Conservation (phyloP, 2,888 invertebrate genomes). For the Ophion slaviceki region DNA sequence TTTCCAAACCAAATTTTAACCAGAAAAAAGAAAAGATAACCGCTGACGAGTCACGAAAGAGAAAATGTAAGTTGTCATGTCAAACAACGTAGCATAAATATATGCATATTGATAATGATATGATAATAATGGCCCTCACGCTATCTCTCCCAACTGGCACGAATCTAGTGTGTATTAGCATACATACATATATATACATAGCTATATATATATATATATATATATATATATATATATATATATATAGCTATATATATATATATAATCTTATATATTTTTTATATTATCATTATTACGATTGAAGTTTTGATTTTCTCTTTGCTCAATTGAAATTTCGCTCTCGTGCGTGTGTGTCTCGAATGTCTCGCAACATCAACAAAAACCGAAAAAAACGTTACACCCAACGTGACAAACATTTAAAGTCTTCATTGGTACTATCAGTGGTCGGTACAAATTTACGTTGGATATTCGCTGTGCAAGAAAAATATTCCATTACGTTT, state of each 20-base stretch:
- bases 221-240: slow-evolving; percentile 47
- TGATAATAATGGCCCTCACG: slow-evolving; percentile 78
- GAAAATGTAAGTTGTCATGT: slow-evolving; percentile 82
- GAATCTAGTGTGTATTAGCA: slow-evolving; percentile 80
- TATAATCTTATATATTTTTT: slow-evolving; percentile 8
- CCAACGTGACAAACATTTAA: slow-evolving; percentile 20
- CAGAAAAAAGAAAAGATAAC: slow-evolving; percentile 63
- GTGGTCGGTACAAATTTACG: slow-evolving; percentile 1
- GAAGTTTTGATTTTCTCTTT: slow-evolving; percentile 38
- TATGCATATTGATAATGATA: slow-evolving; percentile 63
- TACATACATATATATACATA: slow-evolving; percentile 58
- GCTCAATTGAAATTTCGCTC: slow-evolving; percentile 51
- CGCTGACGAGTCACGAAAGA: slow-evolving; percentile 80
- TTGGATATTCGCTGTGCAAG: slow-evolving; percentile 29
- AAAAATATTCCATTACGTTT: slow-evolving; percentile 15
- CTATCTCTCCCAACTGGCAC: slow-evolving; percentile 86
- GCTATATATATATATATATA: slow-evolving; percentile 58
- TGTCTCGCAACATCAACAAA: slow-evolving; percentile 56
- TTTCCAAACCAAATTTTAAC: slow-evolving; percentile 53
- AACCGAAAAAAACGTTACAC: neutral
- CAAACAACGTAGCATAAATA: slow-evolving; percentile 78
- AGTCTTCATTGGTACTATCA: slow-evolving; percentile 15
- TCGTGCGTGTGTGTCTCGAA: slow-evolving; percentile 59
- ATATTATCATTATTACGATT: slow-evolving; percentile 43
- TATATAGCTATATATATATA: slow-evolving; percentile 42